Conservation (phyloP, 2,113 vertebrate genomes). For the Sorex araneus region DNA sequence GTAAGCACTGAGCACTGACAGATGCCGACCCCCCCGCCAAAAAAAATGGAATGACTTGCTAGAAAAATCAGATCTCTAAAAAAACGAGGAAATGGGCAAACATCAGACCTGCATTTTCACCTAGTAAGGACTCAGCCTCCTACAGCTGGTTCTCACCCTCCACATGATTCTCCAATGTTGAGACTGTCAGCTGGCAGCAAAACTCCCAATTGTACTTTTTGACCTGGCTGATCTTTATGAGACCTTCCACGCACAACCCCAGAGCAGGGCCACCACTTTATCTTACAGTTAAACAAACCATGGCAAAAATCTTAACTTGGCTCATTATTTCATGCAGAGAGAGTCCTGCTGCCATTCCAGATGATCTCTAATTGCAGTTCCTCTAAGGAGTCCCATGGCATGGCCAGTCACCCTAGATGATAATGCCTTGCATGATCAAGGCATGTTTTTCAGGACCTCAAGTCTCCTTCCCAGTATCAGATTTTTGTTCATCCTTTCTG, state of each 20-base stretch:
- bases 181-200: neutral
- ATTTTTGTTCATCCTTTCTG: neutral
- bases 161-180: neutral
- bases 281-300: neutral
- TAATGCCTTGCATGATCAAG: neutral
- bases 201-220: conserved; percentile 20
- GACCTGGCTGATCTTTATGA: neutral
- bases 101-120: neutral
- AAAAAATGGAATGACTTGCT: conserved; percentile 21
- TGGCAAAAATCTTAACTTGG: neutral
- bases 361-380: neutral
- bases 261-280: neutral
- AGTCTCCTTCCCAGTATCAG: neutral
- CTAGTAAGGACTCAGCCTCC: neutral
- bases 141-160: too few relatives aligned
- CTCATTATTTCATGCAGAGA: neutral
- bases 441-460: neutral
- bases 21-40: neutral
- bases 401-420: neutral
- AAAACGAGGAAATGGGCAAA: neutral
- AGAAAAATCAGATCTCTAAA: conserved; percentile 31
- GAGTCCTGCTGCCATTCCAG: neutral
- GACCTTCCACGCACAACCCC: neutral
- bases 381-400: neutral
- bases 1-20: too few relatives aligned